Evolutionary conservation across 2,113 vertebrate species (phyloP).

Genomic region (Oreochromis aureus): DNA sequence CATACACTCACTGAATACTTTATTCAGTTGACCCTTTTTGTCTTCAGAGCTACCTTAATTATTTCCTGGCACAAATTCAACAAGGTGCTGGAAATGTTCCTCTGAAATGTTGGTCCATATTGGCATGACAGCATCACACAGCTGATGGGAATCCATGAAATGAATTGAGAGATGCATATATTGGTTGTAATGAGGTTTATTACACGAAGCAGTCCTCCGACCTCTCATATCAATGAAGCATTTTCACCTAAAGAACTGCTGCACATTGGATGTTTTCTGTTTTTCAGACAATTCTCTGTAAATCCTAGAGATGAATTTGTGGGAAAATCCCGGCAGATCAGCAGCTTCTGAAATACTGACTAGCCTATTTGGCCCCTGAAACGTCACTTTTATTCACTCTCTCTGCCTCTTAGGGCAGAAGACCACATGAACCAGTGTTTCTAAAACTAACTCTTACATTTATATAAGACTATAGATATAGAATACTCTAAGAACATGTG

Average conservation of each 20-base stretch:
- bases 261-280: background rate
- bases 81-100: background rate
- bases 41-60: background rate
- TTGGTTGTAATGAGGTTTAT: background rate
- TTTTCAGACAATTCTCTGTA: background rate
- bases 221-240: background rate
- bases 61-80: background rate
- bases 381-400: background rate
- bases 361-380: background rate
- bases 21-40: background rate
- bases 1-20: background rate
- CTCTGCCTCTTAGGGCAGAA: background rate
- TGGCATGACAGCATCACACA: background rate
- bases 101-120: background rate
- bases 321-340: background rate
- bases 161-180: background rate
- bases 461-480: background rate
- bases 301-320: background rate
- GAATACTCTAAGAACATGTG: background rate
- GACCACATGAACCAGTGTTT: background rate
- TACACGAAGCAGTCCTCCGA: background rate
- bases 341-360: background rate
- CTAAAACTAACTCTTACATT: background rate
- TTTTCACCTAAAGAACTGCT: background rate
- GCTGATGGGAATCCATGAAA: background rate